These are phyloP conservation scores for Piezodorus guildinii DNA, from an alignment of 1,140 invertebrate species.

Conservation along the genomic window DNA sequence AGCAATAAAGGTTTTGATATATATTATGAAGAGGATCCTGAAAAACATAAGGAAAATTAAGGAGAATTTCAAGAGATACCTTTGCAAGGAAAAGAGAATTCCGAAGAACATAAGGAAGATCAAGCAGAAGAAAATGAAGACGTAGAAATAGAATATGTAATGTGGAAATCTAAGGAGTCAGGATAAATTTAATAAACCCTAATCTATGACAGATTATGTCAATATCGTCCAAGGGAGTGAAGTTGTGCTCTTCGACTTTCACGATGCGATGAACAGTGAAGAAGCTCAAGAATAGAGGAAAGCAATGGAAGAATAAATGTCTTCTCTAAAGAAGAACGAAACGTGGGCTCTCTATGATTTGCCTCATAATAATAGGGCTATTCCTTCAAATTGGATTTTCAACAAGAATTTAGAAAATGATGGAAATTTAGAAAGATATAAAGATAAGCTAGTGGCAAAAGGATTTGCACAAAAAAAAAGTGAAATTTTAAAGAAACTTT, in stretches of 20 bases:
- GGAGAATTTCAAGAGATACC: too few species aligned
- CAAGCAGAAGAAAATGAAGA: background rate
- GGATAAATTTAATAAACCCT: background rate
- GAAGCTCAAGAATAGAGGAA: background rate
- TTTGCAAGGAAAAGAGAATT: too few species aligned
- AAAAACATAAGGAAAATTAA: background rate
- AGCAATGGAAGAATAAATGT: background rate
- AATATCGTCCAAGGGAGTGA: background rate
- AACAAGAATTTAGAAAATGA: conserved; percentile 31
- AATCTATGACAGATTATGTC: too few species aligned
- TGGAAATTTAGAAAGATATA: conserved; percentile 30
- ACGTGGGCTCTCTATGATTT: background rate
- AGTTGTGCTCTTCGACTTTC: background rate
- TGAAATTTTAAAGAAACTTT: conserved; percentile 29
- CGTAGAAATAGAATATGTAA: background rate
- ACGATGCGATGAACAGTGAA: background rate
- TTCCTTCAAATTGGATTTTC: conserved; percentile 35
- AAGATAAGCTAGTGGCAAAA: conserved; percentile 31
- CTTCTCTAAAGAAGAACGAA: background rate
- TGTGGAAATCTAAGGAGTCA: background rate
- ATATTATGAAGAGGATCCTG: background rate
- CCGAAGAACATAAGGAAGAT: background rate
- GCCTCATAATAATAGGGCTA: conserved; percentile 7
- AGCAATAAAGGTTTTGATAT: background rate
- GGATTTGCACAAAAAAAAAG: conserved; percentile 29